Evolutionary conservation across 2,113 vertebrate genomes (phyloP), one percentile per base, ranked within the genome.

Genomic region (Notarius lentiginosus): DNA sequence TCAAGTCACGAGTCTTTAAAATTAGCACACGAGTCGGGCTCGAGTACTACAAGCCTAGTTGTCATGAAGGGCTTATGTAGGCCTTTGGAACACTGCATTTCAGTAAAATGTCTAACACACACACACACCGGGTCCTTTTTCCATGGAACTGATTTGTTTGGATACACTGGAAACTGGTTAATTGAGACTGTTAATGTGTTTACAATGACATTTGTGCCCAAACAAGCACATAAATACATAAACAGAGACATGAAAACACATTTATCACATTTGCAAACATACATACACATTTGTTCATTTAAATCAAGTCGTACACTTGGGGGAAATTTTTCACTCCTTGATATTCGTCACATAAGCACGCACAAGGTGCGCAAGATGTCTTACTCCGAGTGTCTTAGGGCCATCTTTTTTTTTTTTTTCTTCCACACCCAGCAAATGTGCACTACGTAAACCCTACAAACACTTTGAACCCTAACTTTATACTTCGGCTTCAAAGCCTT

Each of bases 221-320:
- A 86, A 80, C 63, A 80, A 55, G 76, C 63, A 85, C 18, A 66
- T 68, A 79, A 79, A 77, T 47, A 85, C 73, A 85, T 55, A 86
- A 80, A 80, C 76, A 80, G 61, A 56, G 84, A 79, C 66, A 7
- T n/a, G 72, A 58, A 85, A 76, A 61, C 41, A 65, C 75, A 55
- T 85, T 85, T 55, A 15, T 79, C 49, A n/a, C 9, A 34, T 4
- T 51, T 30, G 8, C 41, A 49, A 75, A 18, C 41, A 79, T 30
- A 17, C 63, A 34, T 34, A 47, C 20, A 63, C 4, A 6, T 68
- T 27, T 55, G 20, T 77, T 79, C 27, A 61, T 34, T 6, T 65
- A 27, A 51, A n/a, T 55, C 11, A 56, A 79, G 34, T 70, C 41
- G 66, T 22, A 55, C n/a, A 53, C 56, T 85, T 27, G 56, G 30